These are phyloP conservation scores for Pseudomyrmex dendroicus DNA, from an alignment of 1,140 invertebrate genomes.

Conservation along the genomic window DNA sequence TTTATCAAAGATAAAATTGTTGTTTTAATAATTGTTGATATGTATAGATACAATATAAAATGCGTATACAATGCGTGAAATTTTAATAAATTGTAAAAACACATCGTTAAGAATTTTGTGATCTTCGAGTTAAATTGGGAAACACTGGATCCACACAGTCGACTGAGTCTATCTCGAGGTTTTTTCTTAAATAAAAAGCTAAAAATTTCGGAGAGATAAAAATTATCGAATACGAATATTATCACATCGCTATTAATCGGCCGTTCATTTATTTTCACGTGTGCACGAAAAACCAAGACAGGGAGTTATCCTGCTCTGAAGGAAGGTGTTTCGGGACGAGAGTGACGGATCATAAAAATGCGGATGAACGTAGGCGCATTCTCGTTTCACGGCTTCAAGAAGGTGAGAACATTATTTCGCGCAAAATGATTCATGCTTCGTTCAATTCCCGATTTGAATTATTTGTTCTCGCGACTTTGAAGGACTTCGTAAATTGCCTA, in stretches of 20 bases:
- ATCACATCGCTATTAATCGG: neutral
- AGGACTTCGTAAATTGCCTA: neutral
- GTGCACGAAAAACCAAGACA: neutral
- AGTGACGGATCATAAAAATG: constrained; percentile 39
- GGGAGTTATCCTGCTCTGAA: neutral
- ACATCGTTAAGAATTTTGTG: no score
- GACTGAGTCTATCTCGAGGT: neutral
- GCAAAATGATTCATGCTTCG: neutral
- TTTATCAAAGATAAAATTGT: neutral
- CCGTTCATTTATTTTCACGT: neutral
- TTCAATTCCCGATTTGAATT: constrained; percentile 33
- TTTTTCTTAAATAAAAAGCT: neutral
- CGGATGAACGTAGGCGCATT: constrained; percentile 59
- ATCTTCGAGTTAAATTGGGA: neutral
- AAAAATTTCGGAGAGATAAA: neutral
- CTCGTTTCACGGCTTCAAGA: constrained; percentile 57
- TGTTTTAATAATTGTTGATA: neutral
- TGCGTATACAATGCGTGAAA: neutral
- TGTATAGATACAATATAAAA: no score
- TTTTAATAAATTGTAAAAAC: neutral
- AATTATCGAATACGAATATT: neutral
- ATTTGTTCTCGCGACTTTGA: neutral
- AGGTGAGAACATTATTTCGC: constrained; percentile 46
- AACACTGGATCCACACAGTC: neutral
- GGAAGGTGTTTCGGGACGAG: neutral